Base-by-base conservation (phyloP, 2,888 invertebrate species). In the Pristionchus exspectatus region DNA sequence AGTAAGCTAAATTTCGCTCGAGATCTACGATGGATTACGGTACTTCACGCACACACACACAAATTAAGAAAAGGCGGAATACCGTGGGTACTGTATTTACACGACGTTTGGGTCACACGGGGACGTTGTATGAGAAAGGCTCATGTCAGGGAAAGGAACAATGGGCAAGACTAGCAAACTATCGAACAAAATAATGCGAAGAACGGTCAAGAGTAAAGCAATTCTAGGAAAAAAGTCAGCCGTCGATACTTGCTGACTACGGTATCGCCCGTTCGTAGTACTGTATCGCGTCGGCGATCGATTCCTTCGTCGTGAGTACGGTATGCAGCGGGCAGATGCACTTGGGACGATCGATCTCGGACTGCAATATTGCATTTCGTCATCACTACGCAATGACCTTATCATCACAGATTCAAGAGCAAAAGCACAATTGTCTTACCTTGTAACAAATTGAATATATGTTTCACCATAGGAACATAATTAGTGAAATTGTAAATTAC, bases 321-420 rank as follows among this genome's bases (percentile, higher is more conserved):
- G 77, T 12, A 77, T 77, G 77, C 44, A 77, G 77, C 5, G 77
- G 77, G 77, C 77, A 77, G 77, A 77, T 77, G 77, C 77, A 77
- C 77, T 77, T 77, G n/a, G 77, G 21, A 18, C 77, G 77, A 44
- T 77, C 50, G 77, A 77, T 77, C 44, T 77, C 77, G 10, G 77
- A 77, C 77, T 77, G 77, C 1, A 77, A 44, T 14, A 33, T 12
- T 33, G 72, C 38, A 74, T 44, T 77, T 12, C 44, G 33, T 77
- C 38, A 77, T n/a, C 44, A 77, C 18, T 72, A 72, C 18, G 72
- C 0, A 72, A 72, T 9, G 9, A 24, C 59, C 14, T 14, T 21
- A 21, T 59, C 14, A 4, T 59, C 59, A 18, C 59, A 59, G 2
- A 59, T 59, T 59, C 59, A 59, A 59, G 9, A 59, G 59, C 14